Conservation (phyloP, 2,888 invertebrate genomes). For the Hydriomena furcata region DNA sequence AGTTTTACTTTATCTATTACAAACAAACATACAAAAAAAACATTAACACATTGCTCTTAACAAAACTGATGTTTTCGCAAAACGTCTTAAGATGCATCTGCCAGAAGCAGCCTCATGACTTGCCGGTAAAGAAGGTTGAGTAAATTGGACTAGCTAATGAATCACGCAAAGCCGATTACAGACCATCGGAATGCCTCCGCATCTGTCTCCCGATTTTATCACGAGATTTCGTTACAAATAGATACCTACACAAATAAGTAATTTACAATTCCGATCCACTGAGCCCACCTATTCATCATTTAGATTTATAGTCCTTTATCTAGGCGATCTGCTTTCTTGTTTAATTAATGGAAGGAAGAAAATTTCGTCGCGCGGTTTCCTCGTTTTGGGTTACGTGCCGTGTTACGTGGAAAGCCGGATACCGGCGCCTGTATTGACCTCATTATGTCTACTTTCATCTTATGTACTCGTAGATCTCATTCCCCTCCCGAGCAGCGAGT, state of each 20-base stretch:
- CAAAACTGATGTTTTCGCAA: too few species aligned
- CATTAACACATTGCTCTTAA: too few species aligned
- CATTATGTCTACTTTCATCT: background rate
- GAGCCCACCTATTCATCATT: conserved; percentile 79
- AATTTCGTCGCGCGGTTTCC: conserved; percentile 55
- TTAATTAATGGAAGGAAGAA: conserved; percentile 78
- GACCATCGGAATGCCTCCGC: conserved; percentile 17
- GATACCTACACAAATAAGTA: conserved; percentile 59
- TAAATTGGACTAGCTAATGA: conserved; percentile 42
- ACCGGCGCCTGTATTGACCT: background rate
- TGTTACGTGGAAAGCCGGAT: conserved; percentile 5
- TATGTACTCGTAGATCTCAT: too few species aligned
- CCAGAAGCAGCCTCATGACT: background rate
- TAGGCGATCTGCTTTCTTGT: conserved; percentile 77
- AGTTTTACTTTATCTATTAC: too few species aligned
- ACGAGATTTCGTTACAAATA: conserved; percentile 46
- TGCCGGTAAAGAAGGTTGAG: background rate
- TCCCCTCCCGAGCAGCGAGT: too few species aligned
- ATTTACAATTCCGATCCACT: conserved; percentile 75
- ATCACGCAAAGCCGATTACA: conserved; percentile 41
- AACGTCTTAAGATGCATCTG: background rate
- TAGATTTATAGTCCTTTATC: conserved; percentile 81
- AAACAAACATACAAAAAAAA: too few species aligned
- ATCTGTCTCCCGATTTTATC: conserved; percentile 38
- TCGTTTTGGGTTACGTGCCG: conserved; percentile 39